A percentile compares a stretch with the other conserved stretches of the same genome.
These are phyloP conservation scores for Eciton burchellii DNA, from an alignment of 1,140 invertebrate genomes.

Conservation along the genomic window DNA sequence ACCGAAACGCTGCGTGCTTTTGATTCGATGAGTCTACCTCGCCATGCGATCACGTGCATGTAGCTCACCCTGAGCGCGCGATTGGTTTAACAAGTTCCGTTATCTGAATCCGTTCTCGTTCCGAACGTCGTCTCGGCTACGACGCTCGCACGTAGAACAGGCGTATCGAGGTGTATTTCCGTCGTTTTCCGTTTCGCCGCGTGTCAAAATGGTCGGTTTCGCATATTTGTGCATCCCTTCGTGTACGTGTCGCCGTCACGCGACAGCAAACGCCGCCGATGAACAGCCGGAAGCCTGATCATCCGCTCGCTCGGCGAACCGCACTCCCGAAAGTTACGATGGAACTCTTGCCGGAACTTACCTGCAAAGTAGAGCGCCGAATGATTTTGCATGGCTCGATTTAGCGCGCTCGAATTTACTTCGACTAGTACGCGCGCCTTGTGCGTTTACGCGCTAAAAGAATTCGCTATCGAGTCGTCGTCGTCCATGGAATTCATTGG, in stretches of 20 bases:
- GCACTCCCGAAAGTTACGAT: conserved; percentile 85
- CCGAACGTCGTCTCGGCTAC: conserved; percentile 47
- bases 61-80: conserved; percentile 48
- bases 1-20: too few species aligned
- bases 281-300: conserved; percentile 13
- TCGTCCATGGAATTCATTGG: not conserved
- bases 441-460: not conserved
- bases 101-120: conserved; percentile 32
- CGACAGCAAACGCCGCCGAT: conserved; percentile 18
- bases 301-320: conserved; percentile 50
- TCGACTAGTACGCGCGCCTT: too few species aligned
- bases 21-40: too few species aligned
- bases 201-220: conserved; percentile 62
- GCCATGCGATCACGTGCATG: too few species aligned
- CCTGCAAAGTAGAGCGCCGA: conserved; percentile 69
- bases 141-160: conserved; percentile 5
- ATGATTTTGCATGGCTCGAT: conserved; percentile 35
- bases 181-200: conserved; percentile 34
- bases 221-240: conserved; percentile 56
- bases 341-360: conserved; percentile 89
- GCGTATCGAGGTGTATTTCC: conserved; percentile 48
- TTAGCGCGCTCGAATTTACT: not conserved
- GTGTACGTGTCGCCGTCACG: conserved; percentile 52
- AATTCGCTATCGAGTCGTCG: conserved; percentile 1
- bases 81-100: conserved; percentile 33